These are phyloP conservation scores for Hybognathus amarus DNA, from an alignment of 2,797 vertebrate genomes.

Conservation along the genomic window DNA sequence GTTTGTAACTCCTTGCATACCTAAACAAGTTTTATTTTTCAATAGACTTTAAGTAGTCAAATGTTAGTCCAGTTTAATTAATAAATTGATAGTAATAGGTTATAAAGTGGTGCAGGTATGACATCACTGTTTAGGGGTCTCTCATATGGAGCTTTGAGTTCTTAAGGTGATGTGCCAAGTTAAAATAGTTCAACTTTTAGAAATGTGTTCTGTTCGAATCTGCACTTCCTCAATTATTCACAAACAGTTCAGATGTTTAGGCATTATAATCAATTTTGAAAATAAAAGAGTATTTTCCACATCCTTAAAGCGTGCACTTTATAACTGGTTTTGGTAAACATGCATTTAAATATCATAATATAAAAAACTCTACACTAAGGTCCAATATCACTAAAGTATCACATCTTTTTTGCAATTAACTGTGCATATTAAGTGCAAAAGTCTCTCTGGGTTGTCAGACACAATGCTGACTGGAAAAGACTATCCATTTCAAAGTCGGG, in stretches of 20 bases:
- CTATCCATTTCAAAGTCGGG: too few relatives aligned
- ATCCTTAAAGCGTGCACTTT: neutral
- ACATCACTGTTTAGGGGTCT: neutral
- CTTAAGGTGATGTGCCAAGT: neutral
- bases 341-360: neutral
- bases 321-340: neutral
- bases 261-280: neutral
- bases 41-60: too few relatives aligned
- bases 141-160: neutral
- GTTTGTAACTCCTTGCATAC: too few relatives aligned
- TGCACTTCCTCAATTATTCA: neutral
- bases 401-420: neutral
- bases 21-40: too few relatives aligned
- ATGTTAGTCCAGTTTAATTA: neutral
- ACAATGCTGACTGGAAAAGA: neutral
- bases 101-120: neutral
- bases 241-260: neutral
- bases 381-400: neutral
- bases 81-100: neutral
- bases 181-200: neutral
- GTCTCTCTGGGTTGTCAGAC: neutral
- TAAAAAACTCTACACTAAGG: neutral
- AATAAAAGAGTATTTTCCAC: neutral
- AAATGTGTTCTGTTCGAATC: neutral
- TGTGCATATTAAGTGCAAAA: too few relatives aligned